Evolutionary conservation across 2,888 invertebrate genomes (phyloP).

Genomic region (Cantharis flavilabris): DNA sequence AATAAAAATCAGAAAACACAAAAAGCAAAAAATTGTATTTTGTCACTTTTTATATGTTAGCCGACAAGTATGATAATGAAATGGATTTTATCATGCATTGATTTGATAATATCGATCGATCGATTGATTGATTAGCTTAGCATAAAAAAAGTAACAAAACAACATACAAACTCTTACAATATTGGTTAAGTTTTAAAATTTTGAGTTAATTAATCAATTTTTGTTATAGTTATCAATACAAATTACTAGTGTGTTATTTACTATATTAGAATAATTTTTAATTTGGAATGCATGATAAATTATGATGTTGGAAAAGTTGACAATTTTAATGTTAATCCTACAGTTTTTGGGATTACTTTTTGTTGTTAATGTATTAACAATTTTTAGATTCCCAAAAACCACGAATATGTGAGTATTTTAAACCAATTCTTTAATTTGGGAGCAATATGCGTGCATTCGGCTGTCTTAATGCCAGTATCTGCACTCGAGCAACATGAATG

Average conservation of each 20-base stretch:
- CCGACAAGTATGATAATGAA: not conserved
- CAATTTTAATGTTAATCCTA: slow-evolving; percentile 9
- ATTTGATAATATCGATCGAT: not conserved
- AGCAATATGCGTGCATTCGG: slow-evolving; percentile 42
- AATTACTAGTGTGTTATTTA: slow-evolving; percentile 26
- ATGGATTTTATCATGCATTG: not conserved
- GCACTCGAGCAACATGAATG: slow-evolving; percentile 41
- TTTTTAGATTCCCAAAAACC: slow-evolving; percentile 26
- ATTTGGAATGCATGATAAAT: slow-evolving; percentile 4
- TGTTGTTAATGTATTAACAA: not conserved
- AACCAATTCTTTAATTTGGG: slow-evolving; percentile 43
- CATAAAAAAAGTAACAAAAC: slow-evolving; percentile 8
- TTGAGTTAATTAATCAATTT: not conserved
- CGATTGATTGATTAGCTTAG: not conserved
- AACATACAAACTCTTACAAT: not conserved
- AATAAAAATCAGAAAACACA: slow-evolving; percentile 36
- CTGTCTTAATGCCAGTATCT: slow-evolving; percentile 49
- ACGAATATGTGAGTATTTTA: slow-evolving; percentile 18
- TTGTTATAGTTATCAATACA: slow-evolving; percentile 5
- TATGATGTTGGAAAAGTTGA: slow-evolving; percentile 33
- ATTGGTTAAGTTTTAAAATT: not conserved
- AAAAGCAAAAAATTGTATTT: slow-evolving; percentile 18
- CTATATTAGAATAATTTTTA: not conserved
- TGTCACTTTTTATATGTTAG: slow-evolving; percentile 10
- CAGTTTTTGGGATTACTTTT: slow-evolving; percentile 15